A percentile compares a stretch with the other conserved stretches of the same genome.
These are phyloP conservation scores for Penaeus indicus DNA, from an alignment of 1,140 invertebrate species.

Conservation along the genomic window DNA sequence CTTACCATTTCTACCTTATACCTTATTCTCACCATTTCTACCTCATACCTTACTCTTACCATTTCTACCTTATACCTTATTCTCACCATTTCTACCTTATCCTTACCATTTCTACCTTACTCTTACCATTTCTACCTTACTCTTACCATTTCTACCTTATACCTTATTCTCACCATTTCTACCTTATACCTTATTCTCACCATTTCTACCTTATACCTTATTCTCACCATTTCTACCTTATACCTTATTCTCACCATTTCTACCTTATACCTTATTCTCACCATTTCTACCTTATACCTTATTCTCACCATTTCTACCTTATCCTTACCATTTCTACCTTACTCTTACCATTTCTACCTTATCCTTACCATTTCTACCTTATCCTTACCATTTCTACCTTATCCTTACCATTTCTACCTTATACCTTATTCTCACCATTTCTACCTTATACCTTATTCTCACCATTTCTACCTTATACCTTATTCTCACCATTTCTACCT, in stretches of 20 bases:
- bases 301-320: neutral
- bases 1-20: neutral
- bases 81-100: neutral
- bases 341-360: neutral
- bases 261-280: neutral
- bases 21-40: neutral
- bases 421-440: neutral
- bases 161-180: neutral
- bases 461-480: neutral
- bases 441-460: neutral
- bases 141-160: neutral
- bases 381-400: too few relatives aligned
- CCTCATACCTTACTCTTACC: neutral
- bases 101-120: neutral
- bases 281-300: neutral
- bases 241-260: neutral
- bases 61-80: neutral
- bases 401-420: neutral
- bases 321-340: neutral
- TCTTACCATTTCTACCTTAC: too few relatives aligned
- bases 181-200: neutral
- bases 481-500: neutral
- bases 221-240: neutral
- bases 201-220: neutral
- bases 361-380: neutral